phyloP scores from a whole-genome alignment of 2,797 vertebrate genomes.

The Phataginus tricuspis region DNA sequence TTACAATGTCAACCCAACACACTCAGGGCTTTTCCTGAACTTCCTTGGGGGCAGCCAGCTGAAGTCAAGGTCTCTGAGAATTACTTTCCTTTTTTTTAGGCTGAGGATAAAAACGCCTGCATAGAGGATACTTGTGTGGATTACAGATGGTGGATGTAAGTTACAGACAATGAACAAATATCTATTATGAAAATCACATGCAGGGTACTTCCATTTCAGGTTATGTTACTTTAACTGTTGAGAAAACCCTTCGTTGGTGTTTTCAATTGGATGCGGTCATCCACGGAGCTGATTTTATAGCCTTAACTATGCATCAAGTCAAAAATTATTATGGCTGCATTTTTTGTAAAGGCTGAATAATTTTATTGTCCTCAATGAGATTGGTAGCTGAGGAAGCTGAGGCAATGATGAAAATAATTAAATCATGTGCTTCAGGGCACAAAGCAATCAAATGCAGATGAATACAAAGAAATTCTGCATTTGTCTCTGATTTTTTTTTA shows the following conservation, averaged over 20 bases:
- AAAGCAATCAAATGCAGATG: slow-evolving; percentile 76
- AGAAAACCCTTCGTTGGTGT: slow-evolving; percentile 59
- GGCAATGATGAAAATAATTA: slow-evolving; percentile 82
- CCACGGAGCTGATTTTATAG: slow-evolving; percentile 71
- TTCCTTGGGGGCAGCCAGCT: not conserved
- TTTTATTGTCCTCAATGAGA: slow-evolving; percentile 75
- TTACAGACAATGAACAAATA: not conserved
- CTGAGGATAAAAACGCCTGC: not conserved
- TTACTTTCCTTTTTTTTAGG: not conserved
- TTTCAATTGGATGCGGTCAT: slow-evolving; percentile 69
- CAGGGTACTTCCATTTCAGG: not conserved
- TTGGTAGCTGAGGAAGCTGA: slow-evolving; percentile 73
- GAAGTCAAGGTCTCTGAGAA: not conserved
- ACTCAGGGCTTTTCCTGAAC: not conserved
- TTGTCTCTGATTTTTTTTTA: slow-evolving; percentile 38
- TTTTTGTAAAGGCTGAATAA: slow-evolving; percentile 80
- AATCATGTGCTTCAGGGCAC: slow-evolving; percentile 81
- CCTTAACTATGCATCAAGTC: slow-evolving; percentile 70
- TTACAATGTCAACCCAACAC: not conserved
- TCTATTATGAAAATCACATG: not conserved
- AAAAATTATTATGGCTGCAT: slow-evolving; percentile 78
- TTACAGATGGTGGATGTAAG: not conserved
- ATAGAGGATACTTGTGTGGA: not conserved
- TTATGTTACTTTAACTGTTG: slow-evolving; percentile 55
- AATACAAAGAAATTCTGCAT: slow-evolving; percentile 62